A percentile compares a stretch with the other conserved stretches of the same genome.
Conservation (phyloP, 2,888 invertebrate species). For the Luffia ferchaultella region DNA sequence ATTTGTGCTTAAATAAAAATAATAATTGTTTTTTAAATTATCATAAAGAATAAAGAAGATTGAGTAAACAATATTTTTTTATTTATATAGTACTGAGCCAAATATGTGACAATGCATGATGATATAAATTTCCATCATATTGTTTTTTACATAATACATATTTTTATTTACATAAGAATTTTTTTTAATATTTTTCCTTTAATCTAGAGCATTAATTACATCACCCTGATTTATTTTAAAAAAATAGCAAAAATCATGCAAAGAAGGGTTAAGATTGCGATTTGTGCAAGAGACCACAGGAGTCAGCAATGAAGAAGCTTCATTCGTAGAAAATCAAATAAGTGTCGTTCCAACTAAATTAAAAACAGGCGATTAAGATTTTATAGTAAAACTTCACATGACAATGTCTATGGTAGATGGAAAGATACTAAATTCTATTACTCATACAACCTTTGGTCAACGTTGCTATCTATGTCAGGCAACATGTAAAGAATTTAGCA, state of each 20-base stretch:
- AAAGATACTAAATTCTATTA: too few species aligned
- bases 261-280: constrained; percentile 16
- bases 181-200: constrained; percentile 24
- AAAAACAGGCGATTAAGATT: too few species aligned
- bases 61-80: constrained; percentile 14
- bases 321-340: too few species aligned
- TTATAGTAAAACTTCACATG: too few species aligned
- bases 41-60: constrained; percentile 23
- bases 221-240: constrained; percentile 22
- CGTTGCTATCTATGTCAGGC: too few species aligned
- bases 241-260: constrained; percentile 20
- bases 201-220: constrained; percentile 23
- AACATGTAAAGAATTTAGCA: too few species aligned
- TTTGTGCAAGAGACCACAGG: too few species aligned
- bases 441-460: too few species aligned
- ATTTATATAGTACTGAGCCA: constrained; percentile 20
- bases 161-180: constrained; percentile 16
- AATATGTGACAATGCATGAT: constrained; percentile 20
- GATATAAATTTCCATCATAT: constrained; percentile 21
- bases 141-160: constrained; percentile 19
- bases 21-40: constrained; percentile 26
- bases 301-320: too few species aligned
- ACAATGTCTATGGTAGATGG: too few species aligned
- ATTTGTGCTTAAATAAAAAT: constrained; percentile 21
- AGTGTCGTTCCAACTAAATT: too few species aligned